A percentile compares a stretch with the other conserved stretches of the same genome.
These are phyloP conservation scores for Orthosia gracilis DNA, from an alignment of 2,888 invertebrate genomes.

Conservation along the genomic window DNA sequence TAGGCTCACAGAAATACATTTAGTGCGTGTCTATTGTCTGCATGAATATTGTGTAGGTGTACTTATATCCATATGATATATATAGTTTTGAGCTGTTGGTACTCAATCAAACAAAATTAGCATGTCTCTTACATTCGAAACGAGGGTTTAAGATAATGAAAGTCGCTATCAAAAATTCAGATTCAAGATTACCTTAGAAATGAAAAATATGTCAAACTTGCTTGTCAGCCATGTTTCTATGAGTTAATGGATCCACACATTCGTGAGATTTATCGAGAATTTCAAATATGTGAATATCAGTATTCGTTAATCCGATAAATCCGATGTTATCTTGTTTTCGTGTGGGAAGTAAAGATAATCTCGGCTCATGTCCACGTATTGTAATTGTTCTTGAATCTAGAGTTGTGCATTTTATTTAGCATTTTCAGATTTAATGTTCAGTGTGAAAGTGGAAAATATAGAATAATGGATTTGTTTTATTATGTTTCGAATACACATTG, in stretches of 20 bases:
- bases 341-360: conserved; percentile 16
- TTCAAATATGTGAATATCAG: conserved; percentile 28
- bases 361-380: conserved; percentile 1
- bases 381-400: conserved; percentile 2
- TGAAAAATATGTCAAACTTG: conserved; percentile 10
- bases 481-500: no score
- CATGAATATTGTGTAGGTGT: neutral
- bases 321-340: conserved; percentile 46
- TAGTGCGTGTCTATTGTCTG: neutral
- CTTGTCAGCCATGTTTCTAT: conserved; percentile 7
- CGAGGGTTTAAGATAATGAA: neutral
- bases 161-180: conserved; percentile 17
- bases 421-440: neutral
- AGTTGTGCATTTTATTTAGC: neutral
- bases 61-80: no score
- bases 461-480: neutral
- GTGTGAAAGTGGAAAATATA: neutral
- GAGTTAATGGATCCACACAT: conserved; percentile 5
- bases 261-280: conserved; percentile 13
- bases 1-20: neutral
- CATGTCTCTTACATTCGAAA: conserved; percentile 6
- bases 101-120: conserved; percentile 18
- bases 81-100: no score
- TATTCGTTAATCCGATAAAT: conserved; percentile 48
- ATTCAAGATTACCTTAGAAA: conserved; percentile 26